Evolutionary conservation across 2,797 vertebrate genomes (phyloP).

Genomic region (Spheniscus humboldti): DNA sequence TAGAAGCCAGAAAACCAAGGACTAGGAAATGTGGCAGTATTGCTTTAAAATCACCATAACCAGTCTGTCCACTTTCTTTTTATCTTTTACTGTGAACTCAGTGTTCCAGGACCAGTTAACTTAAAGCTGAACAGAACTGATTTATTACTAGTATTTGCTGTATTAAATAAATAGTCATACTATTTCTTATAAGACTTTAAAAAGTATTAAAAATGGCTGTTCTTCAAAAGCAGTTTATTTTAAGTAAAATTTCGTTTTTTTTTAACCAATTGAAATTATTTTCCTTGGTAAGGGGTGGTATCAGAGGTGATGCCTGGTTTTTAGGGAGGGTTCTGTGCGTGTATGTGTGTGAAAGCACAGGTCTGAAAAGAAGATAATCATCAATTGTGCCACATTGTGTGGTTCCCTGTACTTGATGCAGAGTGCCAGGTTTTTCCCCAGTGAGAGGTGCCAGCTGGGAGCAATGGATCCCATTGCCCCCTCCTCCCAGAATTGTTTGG

Average conservation of each 20-base stretch:
- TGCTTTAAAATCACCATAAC: not conserved
- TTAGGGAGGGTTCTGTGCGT: not conserved
- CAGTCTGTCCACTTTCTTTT: not conserved
- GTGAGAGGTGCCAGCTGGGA: not conserved
- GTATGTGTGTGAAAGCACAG: not conserved
- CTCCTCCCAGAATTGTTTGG: not conserved
- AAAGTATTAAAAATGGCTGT: not conserved
- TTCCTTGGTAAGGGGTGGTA: not conserved
- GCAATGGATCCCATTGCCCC: not conserved
- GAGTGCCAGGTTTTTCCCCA: not conserved
- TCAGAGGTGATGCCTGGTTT: not conserved
- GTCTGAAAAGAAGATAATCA: not conserved
- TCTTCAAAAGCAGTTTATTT: not conserved
- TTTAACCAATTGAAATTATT: not conserved
- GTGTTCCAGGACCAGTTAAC: not conserved
- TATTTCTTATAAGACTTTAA: not conserved
- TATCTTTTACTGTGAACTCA: not conserved
- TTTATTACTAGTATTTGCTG: not conserved
- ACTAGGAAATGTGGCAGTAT: not conserved
- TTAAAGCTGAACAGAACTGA: not conserved
- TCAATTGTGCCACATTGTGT: not conserved
- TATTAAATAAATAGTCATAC: not conserved
- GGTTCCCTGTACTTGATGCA: not conserved
- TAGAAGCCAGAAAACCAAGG: not conserved
- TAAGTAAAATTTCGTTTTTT: not conserved